Conservation (phyloP, 2,888 invertebrate species). For the Nomada lathburiana region DNA sequence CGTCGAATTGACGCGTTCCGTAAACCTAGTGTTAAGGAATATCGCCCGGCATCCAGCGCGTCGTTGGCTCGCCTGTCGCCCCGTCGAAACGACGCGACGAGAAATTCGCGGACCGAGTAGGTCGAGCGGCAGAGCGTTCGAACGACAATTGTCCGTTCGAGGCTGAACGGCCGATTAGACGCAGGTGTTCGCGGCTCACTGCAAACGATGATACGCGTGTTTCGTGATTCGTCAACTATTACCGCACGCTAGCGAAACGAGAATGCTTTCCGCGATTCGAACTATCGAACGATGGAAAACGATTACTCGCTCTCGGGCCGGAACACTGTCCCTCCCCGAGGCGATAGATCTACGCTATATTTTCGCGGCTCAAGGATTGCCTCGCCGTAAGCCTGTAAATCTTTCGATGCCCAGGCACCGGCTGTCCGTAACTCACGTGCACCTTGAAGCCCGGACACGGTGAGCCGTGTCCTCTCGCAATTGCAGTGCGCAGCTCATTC, state of each 20-base stretch:
- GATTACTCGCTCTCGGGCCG: conserved; percentile 36
- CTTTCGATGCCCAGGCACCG: conserved; percentile 7
- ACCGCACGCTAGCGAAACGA: neutral
- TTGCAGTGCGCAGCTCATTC: neutral
- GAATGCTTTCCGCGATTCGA: neutral
- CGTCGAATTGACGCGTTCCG: too few relatives aligned
- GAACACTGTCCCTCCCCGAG: neutral
- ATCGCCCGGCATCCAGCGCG: conserved; percentile 14
- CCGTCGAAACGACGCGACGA: conserved; percentile 24
- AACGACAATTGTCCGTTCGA: conserved; percentile 1
- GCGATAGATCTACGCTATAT: conserved; percentile 55
- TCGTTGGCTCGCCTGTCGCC: conserved; percentile 27
- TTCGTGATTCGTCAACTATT: neutral
- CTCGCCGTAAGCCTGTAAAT: conserved; percentile 36
- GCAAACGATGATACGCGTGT: neutral
- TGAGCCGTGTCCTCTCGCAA: neutral
- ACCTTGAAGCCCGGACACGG: conserved; percentile 2
- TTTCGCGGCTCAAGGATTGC: conserved; percentile 48
- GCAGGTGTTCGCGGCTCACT: neutral
- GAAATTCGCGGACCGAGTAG: conserved; percentile 12
- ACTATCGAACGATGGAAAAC: conserved; percentile 28
- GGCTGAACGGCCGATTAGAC: neutral
- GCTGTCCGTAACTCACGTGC: conserved; percentile 9
- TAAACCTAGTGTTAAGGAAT: conserved; percentile 37
- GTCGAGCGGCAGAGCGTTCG: conserved; percentile 21